Percentiles rank a stretch among this genome's conserved stretches.
Conservation (phyloP, 92 coral and sea anemone species). For the Parazoanthus atlanticus region DNA sequence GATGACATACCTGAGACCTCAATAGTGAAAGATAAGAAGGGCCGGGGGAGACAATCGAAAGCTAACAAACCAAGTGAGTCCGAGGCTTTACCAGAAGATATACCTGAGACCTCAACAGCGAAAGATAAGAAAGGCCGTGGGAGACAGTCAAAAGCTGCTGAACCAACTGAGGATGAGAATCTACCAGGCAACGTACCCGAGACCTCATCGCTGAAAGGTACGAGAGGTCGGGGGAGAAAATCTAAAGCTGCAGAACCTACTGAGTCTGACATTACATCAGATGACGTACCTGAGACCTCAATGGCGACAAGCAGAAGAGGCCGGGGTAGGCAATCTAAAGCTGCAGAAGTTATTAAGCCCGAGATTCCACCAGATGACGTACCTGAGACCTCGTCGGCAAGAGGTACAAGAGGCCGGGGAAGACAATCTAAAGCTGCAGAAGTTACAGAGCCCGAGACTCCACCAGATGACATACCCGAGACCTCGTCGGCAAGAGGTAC, state of each 20-base stretch:
- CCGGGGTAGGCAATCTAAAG: not conserved
- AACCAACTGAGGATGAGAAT: not conserved
- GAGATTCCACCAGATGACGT: not conserved
- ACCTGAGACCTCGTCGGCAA: not conserved
- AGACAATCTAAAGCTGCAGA: not conserved
- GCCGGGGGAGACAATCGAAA: not conserved
- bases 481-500: not conserved
- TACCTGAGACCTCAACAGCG: not conserved
- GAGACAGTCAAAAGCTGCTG: not conserved
- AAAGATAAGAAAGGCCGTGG: not conserved
- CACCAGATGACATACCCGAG: not conserved
- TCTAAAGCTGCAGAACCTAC: not conserved
- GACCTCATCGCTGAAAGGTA: not conserved
- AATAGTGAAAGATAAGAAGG: not conserved
- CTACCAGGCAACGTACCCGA: not conserved
- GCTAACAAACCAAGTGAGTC: not conserved
- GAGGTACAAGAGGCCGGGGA: not conserved
- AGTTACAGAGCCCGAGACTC: not conserved
- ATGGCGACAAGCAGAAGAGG: not conserved
- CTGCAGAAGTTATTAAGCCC: not conserved
- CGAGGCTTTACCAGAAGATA: not conserved
- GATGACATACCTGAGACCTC: not conserved
- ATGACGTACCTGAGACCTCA: not conserved
- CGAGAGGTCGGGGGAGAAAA: not conserved
- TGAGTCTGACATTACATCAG: not conserved